phyloP scores from a whole-genome alignment of 2,888 invertebrate genomes.

The Lepidocyrtinus sp. region DNA sequence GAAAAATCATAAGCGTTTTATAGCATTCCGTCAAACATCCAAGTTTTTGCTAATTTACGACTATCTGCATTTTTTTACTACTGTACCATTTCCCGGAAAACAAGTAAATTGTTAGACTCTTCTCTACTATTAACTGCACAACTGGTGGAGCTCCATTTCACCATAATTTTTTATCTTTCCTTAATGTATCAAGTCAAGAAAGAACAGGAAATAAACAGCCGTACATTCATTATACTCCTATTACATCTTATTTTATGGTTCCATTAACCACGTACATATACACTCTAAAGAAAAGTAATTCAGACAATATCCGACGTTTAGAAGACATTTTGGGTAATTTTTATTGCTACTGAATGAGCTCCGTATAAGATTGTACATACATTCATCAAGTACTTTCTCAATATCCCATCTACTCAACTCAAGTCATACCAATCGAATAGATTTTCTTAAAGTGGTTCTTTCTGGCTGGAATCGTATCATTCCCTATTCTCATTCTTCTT shows the following conservation, averaged over 20 bases:
- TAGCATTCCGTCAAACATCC: too few species aligned
- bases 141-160: too few species aligned
- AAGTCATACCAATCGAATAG: neutral
- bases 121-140: too few species aligned
- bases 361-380: neutral
- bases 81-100: too few species aligned
- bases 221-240: constrained; percentile 41
- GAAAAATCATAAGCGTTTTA: too few species aligned
- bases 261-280: neutral
- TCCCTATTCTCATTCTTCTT: constrained; percentile 36
- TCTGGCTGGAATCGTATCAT: neutral
- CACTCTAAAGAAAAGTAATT: neutral
- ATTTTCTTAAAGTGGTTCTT: neutral
- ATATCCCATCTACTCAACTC: neutral
- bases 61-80: too few species aligned
- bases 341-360: neutral
- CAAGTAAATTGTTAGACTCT: too few species aligned
- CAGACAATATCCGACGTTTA: neutral
- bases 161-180: neutral
- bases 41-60: too few species aligned
- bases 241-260: constrained; percentile 31
- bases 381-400: neutral
- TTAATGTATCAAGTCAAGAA: constrained; percentile 16
- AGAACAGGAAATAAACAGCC: constrained; percentile 35
- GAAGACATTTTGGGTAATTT: neutral